Evolutionary conservation across 2,113 vertebrate species (phyloP).

Genomic region (Dipodomys stephensi): DNA sequence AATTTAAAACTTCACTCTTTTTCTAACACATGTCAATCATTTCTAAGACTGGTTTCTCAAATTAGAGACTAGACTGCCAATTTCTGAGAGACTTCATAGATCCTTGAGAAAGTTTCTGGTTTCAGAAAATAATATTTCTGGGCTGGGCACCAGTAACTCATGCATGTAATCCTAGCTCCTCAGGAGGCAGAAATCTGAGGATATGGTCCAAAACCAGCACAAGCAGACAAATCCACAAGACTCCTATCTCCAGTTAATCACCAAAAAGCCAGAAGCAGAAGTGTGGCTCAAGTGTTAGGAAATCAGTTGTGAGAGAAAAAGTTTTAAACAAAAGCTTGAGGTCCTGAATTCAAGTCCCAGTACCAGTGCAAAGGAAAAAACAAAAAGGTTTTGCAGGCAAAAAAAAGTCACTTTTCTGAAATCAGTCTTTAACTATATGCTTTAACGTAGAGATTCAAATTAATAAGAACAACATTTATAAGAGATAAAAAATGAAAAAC

Average conservation of each 20-base stretch:
- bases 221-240: no score
- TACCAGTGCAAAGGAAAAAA: no score
- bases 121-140: slow-evolving; percentile 37
- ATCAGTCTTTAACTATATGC: background rate
- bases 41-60: slow-evolving; percentile 39
- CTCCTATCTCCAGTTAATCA: no score
- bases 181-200: no score
- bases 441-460: slow-evolving; percentile 6
- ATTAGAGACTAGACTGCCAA: background rate
- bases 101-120: background rate
- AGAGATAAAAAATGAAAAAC: slow-evolving; percentile 9
- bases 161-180: no score
- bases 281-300: no score
- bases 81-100: slow-evolving; percentile 7
- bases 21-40: slow-evolving; percentile 15
- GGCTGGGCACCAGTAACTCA: no score
- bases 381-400: background rate
- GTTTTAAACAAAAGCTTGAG: no score
- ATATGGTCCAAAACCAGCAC: no score
- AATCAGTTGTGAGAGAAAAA: no score
- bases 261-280: no score
- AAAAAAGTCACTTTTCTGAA: background rate
- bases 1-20: slow-evolving; percentile 20
- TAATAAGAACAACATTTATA: slow-evolving; percentile 21
- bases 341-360: no score